Percentiles rank a stretch among this genome's conserved stretches.
Evolutionary conservation across 2,113 vertebrate genomes (phyloP).

Genomic region (Chitala chitala): DNA sequence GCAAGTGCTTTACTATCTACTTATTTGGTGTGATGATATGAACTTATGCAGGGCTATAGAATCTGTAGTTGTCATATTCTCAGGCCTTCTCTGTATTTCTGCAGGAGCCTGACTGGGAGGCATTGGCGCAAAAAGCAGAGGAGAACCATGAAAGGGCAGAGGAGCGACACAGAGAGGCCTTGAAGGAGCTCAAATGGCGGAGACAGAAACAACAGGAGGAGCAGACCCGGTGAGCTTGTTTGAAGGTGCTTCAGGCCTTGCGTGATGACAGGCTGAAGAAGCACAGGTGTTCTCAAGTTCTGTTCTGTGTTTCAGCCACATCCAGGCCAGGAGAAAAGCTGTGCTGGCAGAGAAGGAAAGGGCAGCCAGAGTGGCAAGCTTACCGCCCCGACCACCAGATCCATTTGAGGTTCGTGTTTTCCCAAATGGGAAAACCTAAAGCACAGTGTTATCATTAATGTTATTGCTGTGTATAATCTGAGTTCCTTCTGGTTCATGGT

Average conservation of each 20-base stretch:
- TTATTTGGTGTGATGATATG: no score
- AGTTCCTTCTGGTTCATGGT: background rate
- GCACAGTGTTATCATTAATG: background rate
- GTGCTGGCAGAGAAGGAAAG: slow-evolving; percentile 77
- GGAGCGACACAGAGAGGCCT: slow-evolving; percentile 72
- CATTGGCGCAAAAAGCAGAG: slow-evolving; percentile 59
- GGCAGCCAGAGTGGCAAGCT: slow-evolving; percentile 72
- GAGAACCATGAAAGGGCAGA: slow-evolving; percentile 74
- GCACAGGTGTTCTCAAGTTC: background rate
- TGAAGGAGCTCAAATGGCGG: slow-evolving; percentile 74
- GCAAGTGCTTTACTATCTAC: no score
- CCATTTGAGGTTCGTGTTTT: slow-evolving; percentile 66
- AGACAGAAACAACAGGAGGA: slow-evolving; percentile 60
- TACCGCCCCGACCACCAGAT: slow-evolving; percentile 66
- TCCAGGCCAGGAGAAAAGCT: slow-evolving; percentile 72
- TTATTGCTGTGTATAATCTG: background rate
- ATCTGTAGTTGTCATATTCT: background rate
- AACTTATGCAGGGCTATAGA: no score
- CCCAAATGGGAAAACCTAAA: background rate
- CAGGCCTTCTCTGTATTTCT: background rate
- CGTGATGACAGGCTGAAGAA: no score
- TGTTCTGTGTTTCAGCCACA: slow-evolving; percentile 51
- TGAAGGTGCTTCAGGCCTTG: background rate
- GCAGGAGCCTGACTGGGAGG: slow-evolving; percentile 68
- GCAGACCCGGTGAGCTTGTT: slow-evolving; percentile 61